Evolutionary conservation across 2,888 invertebrate species (phyloP).

Genomic region (Rhamnusium bicolor): DNA sequence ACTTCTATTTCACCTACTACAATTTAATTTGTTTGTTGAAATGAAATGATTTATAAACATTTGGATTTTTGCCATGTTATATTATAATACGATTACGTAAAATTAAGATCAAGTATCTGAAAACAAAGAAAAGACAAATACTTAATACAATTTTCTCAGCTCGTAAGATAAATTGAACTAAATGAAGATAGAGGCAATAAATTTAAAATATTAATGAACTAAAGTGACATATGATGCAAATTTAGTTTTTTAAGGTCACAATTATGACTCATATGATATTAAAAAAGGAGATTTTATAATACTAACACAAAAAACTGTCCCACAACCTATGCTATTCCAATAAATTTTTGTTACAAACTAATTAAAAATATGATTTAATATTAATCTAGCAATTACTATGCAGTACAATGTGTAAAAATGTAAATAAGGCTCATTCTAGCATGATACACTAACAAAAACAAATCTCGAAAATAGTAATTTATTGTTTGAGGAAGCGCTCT

Average conservation of each 20-base stretch:
- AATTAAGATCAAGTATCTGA: slow-evolving; percentile 35
- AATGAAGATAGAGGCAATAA: slow-evolving; percentile 36
- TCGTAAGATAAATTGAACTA: slow-evolving; percentile 16
- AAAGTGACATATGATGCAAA: slow-evolving; percentile 52
- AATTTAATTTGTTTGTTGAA: slow-evolving; percentile 36
- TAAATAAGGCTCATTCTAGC: slow-evolving; percentile 35
- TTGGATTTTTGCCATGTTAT: slow-evolving; percentile 45
- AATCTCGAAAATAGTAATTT: slow-evolving; percentile 13
- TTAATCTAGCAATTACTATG: slow-evolving; percentile 28
- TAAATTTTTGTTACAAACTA: slow-evolving; percentile 8
- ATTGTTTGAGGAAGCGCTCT: neutral
- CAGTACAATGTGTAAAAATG: slow-evolving; percentile 24
- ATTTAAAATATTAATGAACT: slow-evolving; percentile 41
- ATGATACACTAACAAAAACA: slow-evolving; percentile 31
- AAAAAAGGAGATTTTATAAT: slow-evolving; percentile 42
- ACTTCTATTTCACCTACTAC: slow-evolving; percentile 45
- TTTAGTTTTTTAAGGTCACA: slow-evolving; percentile 59
- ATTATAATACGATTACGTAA: slow-evolving; percentile 17
- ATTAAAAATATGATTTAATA: slow-evolving; percentile 26
- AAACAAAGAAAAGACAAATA: slow-evolving; percentile 34
- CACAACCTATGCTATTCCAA: neutral
- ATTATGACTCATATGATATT: slow-evolving; percentile 52
- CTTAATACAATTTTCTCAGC: slow-evolving; percentile 21
- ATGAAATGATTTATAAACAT: slow-evolving; percentile 31
- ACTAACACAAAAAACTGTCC: slow-evolving; percentile 19